Evolutionary conservation across 2,888 invertebrate species (phyloP).

Genomic region (Cerceris rybyensis): DNA sequence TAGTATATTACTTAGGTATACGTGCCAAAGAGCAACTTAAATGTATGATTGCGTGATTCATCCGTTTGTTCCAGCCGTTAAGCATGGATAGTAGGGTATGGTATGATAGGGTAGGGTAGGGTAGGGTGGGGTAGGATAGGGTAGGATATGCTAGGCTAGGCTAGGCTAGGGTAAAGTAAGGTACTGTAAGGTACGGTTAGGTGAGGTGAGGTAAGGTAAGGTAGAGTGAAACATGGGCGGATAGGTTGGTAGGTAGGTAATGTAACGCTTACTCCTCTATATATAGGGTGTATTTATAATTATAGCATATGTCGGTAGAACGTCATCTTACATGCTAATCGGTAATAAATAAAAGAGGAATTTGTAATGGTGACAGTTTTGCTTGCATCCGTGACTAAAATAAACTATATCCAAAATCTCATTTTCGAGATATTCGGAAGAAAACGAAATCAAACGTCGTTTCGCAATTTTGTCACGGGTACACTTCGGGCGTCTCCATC

Average conservation of each 20-base stretch:
- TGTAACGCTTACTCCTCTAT: conserved; percentile 80
- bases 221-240: conserved; percentile 30
- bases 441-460: conserved; percentile 56
- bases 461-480: conserved; percentile 62
- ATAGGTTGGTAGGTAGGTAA: conserved; percentile 66
- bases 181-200: conserved; percentile 57
- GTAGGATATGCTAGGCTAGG: conserved; percentile 46
- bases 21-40: conserved; percentile 82
- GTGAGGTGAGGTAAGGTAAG: conserved; percentile 36
- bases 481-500: conserved; percentile 46
- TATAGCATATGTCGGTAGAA: conserved; percentile 81
- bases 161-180: conserved; percentile 32
- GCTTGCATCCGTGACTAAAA: conserved; percentile 61
- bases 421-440: conserved; percentile 42
- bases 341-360: conserved; percentile 79
- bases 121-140: conserved; percentile 50
- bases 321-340: conserved; percentile 81
- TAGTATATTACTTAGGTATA: conserved; percentile 82
- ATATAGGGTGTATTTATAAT: conserved; percentile 81
- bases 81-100: conserved; percentile 66
- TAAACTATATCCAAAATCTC: conserved; percentile 43
- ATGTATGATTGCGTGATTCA: conserved; percentile 82
- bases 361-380: conserved; percentile 71
- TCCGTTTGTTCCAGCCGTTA: conserved; percentile 78
- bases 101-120: conserved; percentile 47